phyloP scores from a whole-genome alignment of 1,140 invertebrate species.

The Aphelenchoides besseyi region DNA sequence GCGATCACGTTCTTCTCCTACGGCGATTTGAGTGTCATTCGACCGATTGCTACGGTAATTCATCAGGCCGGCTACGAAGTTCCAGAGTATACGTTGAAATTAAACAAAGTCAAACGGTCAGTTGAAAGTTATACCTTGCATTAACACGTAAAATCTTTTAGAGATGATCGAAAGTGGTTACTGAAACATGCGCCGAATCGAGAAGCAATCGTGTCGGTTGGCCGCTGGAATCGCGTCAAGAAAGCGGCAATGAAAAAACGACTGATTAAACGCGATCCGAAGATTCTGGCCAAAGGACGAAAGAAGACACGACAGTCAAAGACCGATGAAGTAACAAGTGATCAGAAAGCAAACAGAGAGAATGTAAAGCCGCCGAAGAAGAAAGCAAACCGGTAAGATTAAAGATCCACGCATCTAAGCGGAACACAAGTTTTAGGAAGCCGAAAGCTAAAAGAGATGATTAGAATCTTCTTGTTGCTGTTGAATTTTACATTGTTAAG shows the following conservation, averaged over 20 bases:
- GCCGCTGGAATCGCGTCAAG: slow-evolving; percentile 36
- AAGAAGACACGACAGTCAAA: slow-evolving; percentile 9
- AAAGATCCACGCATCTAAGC: too few species aligned
- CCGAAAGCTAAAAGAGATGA: too few species aligned
- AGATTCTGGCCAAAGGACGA: slow-evolving; percentile 21
- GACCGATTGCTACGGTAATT: slow-evolving; percentile 60
- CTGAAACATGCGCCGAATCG: slow-evolving; percentile 32
- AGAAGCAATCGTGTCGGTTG: slow-evolving; percentile 18
- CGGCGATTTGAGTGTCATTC: slow-evolving; percentile 69
- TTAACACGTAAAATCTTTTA: slow-evolving; percentile 9
- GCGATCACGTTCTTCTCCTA: slow-evolving; percentile 92
- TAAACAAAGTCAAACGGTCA: slow-evolving; percentile 52
- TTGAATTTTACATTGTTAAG: too few species aligned
- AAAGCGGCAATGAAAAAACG: slow-evolving; percentile 16
- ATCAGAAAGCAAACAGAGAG: too few species aligned
- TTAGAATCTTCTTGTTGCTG: too few species aligned
- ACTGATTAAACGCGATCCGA: slow-evolving; percentile 18
- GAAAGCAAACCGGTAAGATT: too few species aligned
- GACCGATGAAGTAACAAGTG: neutral
- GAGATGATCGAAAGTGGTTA: slow-evolving; percentile 24
- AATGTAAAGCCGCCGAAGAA: too few species aligned
- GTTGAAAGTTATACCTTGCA: slow-evolving; percentile 22
- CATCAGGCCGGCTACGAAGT: slow-evolving; percentile 58
- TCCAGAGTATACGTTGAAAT: slow-evolving; percentile 54
- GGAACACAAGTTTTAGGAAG: too few species aligned